Evolutionary conservation across 35 echinoderm and acorn worm species (phyloP), one percentile per base, ranked within the genome.

Genomic region (Ophioderma brevispina): DNA sequence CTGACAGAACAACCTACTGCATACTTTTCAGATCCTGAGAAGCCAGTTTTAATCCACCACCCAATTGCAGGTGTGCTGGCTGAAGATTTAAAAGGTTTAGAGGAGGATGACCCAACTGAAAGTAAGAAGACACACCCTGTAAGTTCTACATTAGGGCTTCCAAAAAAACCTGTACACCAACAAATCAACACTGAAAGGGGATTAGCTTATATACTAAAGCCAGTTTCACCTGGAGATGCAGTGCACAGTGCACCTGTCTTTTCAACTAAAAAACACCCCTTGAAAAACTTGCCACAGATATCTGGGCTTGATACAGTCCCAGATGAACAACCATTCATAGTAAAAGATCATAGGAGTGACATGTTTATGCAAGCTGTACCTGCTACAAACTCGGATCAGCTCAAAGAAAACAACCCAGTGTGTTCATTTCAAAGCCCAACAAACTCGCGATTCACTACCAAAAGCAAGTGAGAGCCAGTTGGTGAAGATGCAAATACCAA

Each of bases 151-250:
- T 52, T 11, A 8, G 21, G 46, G 46, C n/a, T n/a, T n/a, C n/a
- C n/a, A 43, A 25, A 39, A 31, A 33, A 70, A 70, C 6, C 59
- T 25, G 15, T 30, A 6, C 59, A 6, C 2, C 83, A 85, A 63
- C 83, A 85, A 59, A 37, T 85, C 17, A 15, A 33, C 15, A 64
- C 83, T 64, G 83, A 85, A 32, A 52, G 70, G 70, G 83, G 83
- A 32, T 37, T 81, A 86, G 90, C 76, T 36, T 92, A 80, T 92
- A 80, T 78, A 15, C 19, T 92, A 14, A 86, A 81, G 80, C 90
- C 90, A 80, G 33, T 92, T 37, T 4, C 50, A 25, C 25, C 32
- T 33, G 83, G 52, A 18, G 83, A 37, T 64, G 83, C 46, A 64
- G 55, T 32, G 5, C 5, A 18, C 4, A 25, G n/a, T 18, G 23